Evolutionary conservation across 2,113 vertebrate genomes (phyloP).

Genomic region (Poecile atricapillus): DNA sequence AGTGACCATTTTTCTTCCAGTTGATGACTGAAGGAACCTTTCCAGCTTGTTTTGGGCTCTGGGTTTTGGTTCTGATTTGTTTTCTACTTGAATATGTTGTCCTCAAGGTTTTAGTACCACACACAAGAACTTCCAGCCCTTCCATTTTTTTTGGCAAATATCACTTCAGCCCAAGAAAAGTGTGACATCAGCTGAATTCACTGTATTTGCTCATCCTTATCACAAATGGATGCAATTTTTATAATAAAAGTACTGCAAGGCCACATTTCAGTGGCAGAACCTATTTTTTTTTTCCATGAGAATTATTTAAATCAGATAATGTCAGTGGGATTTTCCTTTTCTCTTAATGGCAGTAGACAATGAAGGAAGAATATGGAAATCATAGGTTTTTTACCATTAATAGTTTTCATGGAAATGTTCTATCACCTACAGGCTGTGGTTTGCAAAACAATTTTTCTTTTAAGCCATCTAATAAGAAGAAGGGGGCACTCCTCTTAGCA

Average conservation of each 20-base stretch:
- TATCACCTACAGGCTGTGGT: neutral
- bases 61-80: neutral
- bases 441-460: neutral
- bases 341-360: neutral
- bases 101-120: neutral
- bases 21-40: neutral
- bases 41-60: neutral
- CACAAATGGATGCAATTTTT: neutral
- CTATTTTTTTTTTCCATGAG: neutral
- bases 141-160: neutral
- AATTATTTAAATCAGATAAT: neutral
- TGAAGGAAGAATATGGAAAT: neutral
- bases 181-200: neutral
- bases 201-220: neutral
- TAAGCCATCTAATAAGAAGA: neutral
- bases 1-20: neutral
- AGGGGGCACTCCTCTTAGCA: neutral
- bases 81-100: neutral
- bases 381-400: neutral
- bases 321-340: neutral
- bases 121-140: neutral
- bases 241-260: neutral
- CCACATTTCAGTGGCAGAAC: neutral
- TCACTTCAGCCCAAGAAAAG: neutral
- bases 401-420: neutral